Base-by-base conservation (phyloP, 2,113 vertebrate genomes). In the Leiothrix lutea region DNA sequence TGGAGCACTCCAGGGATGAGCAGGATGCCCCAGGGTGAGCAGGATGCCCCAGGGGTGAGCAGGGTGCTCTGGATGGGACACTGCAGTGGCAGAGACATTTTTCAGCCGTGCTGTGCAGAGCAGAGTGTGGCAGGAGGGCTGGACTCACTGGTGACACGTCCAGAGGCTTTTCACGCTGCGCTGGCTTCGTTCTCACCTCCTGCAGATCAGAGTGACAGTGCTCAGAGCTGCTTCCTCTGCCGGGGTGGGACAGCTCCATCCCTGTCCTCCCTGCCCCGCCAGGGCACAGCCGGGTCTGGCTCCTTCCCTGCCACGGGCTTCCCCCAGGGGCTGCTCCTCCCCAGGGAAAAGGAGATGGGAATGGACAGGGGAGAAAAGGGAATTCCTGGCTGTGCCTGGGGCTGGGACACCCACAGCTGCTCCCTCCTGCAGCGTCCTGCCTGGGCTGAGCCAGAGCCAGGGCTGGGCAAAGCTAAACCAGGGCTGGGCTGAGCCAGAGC, bases 221-320 rank as follows among this genome's bases (percentile, higher is more conserved):
- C 56, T 61, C 70, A 21, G 33, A 8, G 51, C 47, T 53, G 48
- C 26, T 25, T 25, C 36, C 83, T 25, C 5, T 35, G 26, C 25
- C 28, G 33, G 50, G 24, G 6, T 1, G 7, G n/a, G 33, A 12
- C 26, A 18, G 23, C 35, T 54, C 38, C 47, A 13, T 35, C 17
- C 17, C 14, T 23, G 47, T 11, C 28, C 51, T 11, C 25, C 25
- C 28, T 53, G 51, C 29, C 45, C 36, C 45, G 35, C 14, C 57
- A 25, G 56, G 31, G 42, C 42, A 33, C 57, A 19, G 21, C 28
- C 20, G 14, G 9, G 29, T 5, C 13, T 17, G 21, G 29, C 24
- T 12, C 31, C 28, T 31, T 17, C 12, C 35, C 31, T 35, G 26
- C 33, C 5, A 0, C 2, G 33, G 0, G 1, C 20, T 60, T n/a